phyloP scores from a whole-genome alignment of 1,140 invertebrate species.

The Pogonus chalceus region DNA sequence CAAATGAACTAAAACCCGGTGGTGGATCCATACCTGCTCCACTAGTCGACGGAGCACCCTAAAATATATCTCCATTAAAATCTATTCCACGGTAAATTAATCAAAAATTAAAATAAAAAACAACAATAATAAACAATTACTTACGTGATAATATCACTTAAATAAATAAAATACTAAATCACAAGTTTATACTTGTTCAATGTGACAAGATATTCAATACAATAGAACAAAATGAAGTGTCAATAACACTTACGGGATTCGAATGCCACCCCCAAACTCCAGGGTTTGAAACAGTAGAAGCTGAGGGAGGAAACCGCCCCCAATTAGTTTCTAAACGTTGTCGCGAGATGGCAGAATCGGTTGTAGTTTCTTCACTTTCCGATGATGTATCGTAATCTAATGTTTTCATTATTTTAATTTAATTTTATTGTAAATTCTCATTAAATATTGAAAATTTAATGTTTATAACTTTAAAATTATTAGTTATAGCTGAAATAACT shows the following conservation, averaged over 20 bases:
- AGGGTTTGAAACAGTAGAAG: slow-evolving; percentile 22
- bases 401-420: slow-evolving; percentile 32
- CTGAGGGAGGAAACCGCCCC: slow-evolving; percentile 28
- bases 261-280: slow-evolving; percentile 29
- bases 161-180: background rate
- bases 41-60: slow-evolving; percentile 30
- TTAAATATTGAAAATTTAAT: too few relatives aligned
- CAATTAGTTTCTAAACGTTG: background rate
- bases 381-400: slow-evolving; percentile 36
- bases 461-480: too few relatives aligned
- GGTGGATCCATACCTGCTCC: slow-evolving; percentile 22
- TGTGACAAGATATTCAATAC: background rate
- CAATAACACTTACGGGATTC: slow-evolving; percentile 23
- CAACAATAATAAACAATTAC: background rate
- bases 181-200: background rate
- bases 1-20: slow-evolving; percentile 16
- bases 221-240: background rate
- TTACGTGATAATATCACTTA: background rate
- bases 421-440: too few relatives aligned
- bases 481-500: too few relatives aligned
- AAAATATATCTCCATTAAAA: too few relatives aligned
- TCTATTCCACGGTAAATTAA: too few relatives aligned
- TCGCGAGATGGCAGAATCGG: slow-evolving; percentile 31
- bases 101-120: background rate
- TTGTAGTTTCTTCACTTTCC: slow-evolving; percentile 32